Conservation (phyloP, 2,113 vertebrate species). For the rat (Rattus norvegicus) region DNA sequence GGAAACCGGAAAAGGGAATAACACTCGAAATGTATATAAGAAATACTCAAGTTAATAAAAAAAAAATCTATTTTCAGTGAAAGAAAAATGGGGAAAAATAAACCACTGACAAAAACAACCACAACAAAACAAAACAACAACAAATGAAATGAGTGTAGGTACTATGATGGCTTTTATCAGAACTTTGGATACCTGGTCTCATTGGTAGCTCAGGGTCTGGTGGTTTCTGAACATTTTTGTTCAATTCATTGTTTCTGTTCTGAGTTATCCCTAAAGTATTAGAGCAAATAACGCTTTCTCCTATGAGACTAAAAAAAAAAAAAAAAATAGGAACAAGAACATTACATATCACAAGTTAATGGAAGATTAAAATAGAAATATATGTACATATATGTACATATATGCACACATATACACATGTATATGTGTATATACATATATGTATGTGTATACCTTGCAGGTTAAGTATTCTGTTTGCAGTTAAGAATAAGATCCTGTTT, state of each 20-base stretch:
- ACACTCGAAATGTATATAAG: too few relatives aligned
- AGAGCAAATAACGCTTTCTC: background rate
- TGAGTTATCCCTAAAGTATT: constrained; percentile 5
- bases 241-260: background rate
- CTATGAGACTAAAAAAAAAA: background rate
- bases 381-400: too few relatives aligned
- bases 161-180: background rate
- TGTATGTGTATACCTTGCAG: too few relatives aligned
- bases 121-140: background rate
- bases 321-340: background rate
- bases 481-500: background rate
- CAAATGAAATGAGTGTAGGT: background rate
- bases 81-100: background rate
- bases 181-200: background rate
- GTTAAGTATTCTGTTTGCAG: background rate
- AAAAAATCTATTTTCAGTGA: background rate
- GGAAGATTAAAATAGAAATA: background rate
- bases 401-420: too few relatives aligned
- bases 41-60: too few relatives aligned
- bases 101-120: background rate
- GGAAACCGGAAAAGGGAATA: too few relatives aligned
- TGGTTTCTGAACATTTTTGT: background rate
- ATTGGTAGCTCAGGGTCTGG: background rate
- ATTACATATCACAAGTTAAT: background rate
- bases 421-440: too few relatives aligned